A percentile compares a stretch with the other conserved stretches of the same genome.
Evolutionary conservation across 2,113 vertebrate species (phyloP).

Genomic region (Pagrus major): DNA sequence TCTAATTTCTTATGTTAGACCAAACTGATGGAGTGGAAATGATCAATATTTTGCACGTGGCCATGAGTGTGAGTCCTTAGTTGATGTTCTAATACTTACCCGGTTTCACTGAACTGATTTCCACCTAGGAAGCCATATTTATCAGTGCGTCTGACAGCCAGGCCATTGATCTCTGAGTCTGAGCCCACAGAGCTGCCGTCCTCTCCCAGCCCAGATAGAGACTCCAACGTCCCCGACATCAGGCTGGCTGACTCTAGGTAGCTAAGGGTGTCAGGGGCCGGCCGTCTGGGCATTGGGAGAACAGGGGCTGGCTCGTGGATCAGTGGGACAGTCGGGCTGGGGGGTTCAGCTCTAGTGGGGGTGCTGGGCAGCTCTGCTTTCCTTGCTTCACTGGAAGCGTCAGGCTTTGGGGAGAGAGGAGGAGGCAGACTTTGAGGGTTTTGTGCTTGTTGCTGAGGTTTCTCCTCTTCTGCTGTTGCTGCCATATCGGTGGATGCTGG

Average conservation of each 20-base stretch:
- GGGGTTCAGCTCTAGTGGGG: conserved; percentile 61
- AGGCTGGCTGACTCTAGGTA: conserved; percentile 92
- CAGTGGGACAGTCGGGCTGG: conserved; percentile 63
- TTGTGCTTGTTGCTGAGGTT: conserved; percentile 62
- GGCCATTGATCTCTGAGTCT: conserved; percentile 91
- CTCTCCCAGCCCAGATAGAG: conserved; percentile 87
- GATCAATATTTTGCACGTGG: not conserved
- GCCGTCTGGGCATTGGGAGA: conserved; percentile 68
- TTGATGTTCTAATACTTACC: conserved; percentile 81
- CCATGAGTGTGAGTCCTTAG: not conserved
- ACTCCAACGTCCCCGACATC: conserved; percentile 93
- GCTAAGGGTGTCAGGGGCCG: conserved; percentile 88
- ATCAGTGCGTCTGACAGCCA: conserved; percentile 87
- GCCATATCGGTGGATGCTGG: not conserved
- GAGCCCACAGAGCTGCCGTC: conserved; percentile 92
- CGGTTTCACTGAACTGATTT: conserved; percentile 86
- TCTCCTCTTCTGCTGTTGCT: conserved; percentile 37
- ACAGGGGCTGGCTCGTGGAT: conserved; percentile 64
- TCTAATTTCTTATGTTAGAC: not conserved
- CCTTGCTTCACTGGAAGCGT: conserved; percentile 9
- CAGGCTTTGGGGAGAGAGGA: conserved; percentile 47
- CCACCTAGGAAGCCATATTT: conserved; percentile 94
- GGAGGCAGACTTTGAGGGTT: conserved; percentile 34
- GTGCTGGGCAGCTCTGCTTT: conserved; percentile 54
- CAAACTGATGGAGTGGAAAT: not conserved